A percentile compares a stretch with the other conserved stretches of the same genome.
Evolutionary conservation across 64 coral and sea anemone genomes (phyloP).

Genomic region (Pachyseris speciosa): DNA sequence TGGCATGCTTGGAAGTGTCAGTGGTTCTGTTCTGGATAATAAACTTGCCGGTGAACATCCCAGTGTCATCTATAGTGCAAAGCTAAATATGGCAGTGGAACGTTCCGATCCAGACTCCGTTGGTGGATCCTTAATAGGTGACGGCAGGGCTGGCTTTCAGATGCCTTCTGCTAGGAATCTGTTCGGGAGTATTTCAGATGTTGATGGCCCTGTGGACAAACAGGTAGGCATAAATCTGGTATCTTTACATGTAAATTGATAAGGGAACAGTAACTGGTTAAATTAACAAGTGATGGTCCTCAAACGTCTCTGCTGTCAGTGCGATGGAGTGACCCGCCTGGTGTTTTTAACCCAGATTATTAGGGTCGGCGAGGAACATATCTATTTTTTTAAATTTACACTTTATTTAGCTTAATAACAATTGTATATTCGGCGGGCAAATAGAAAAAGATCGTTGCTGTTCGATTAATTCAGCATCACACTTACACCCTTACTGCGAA

Average conservation of each 20-base stretch:
- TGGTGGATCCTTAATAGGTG: neutral
- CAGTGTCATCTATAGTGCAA: conserved; percentile 24
- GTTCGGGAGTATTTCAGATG: neutral
- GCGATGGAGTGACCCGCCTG: too few relatives aligned
- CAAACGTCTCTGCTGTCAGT: too few relatives aligned
- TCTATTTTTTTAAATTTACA: too few relatives aligned
- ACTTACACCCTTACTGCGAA: too few relatives aligned
- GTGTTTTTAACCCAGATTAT: too few relatives aligned
- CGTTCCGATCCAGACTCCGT: conserved; percentile 26
- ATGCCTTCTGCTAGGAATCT: conserved; percentile 27
- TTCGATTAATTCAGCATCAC: too few relatives aligned
- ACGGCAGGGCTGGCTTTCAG: conserved; percentile 6
- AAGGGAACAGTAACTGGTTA: neutral
- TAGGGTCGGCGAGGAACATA: too few relatives aligned
- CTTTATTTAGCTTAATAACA: too few relatives aligned
- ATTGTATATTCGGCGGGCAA: too few relatives aligned
- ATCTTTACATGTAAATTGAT: neutral
- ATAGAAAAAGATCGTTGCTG: too few relatives aligned
- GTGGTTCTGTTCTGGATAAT: conserved; percentile 47
- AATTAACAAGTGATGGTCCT: neutral
- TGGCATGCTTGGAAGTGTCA: neutral
- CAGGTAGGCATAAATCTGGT: conserved; percentile 22
- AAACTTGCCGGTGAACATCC: conserved; percentile 39
- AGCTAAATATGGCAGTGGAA: conserved; percentile 32
- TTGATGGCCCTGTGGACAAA: conserved; percentile 27